Conservation (phyloP, 1,140 invertebrate species). For the Zaprionus ghesquierei region DNA sequence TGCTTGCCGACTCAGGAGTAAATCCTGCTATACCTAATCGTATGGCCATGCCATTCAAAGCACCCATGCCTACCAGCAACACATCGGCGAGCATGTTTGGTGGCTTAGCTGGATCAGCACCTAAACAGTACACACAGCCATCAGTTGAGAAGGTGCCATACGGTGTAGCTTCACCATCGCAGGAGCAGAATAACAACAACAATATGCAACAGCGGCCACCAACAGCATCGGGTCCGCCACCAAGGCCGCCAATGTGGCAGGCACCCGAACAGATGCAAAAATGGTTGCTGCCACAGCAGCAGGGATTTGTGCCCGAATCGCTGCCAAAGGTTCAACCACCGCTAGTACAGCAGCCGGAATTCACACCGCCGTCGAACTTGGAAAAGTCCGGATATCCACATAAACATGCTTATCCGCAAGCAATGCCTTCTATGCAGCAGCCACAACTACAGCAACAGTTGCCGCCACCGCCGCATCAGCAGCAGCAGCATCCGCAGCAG, state of each 20-base stretch:
- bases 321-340: conserved; percentile 8
- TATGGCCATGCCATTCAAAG: conserved; percentile 42
- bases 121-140: background rate
- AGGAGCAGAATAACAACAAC: conserved; percentile 44
- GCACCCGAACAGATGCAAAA: background rate
- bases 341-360: conserved; percentile 8
- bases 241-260: background rate
- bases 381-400: conserved; percentile 19
- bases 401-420: conserved; percentile 24
- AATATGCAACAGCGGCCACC: conserved; percentile 12
- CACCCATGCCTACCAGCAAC: conserved; percentile 11
- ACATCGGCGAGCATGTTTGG: conserved; percentile 50
- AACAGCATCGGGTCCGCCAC: conserved; percentile 7
- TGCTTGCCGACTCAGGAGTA: conserved; percentile 9
- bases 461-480: background rate
- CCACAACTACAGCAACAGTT: conserved; percentile 2
- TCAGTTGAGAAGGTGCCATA: conserved; percentile 34
- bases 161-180: conserved; percentile 20
- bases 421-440: conserved; percentile 16
- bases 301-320: conserved; percentile 4
- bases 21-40: conserved; percentile 22
- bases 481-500: background rate
- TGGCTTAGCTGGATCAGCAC: background rate
- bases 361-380: conserved; percentile 6
- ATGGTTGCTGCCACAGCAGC: conserved; percentile 15